Base-by-base conservation (phyloP, 2,888 invertebrate genomes). In the Sipha maydis region DNA sequence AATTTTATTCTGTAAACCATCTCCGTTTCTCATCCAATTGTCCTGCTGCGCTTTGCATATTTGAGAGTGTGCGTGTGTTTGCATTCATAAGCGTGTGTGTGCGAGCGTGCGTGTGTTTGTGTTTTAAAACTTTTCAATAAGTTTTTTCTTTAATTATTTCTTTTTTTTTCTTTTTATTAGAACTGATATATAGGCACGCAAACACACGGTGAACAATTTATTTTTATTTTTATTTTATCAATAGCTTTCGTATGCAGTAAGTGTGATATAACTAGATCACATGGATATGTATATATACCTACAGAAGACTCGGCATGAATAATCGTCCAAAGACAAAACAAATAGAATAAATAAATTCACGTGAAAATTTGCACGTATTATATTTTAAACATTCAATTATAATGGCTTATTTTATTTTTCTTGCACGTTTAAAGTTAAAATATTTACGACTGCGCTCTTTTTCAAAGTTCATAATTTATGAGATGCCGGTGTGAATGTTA, bases 1-100 rank as follows among this genome's bases (percentile, higher is more conserved):
- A 88, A 82, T 82, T 88, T 76, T 80, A 88, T 88, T 82, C 88
- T 48, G 61, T 17, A 61, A 76, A 85, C 38, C 41, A 7, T 17
- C 77, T 19, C 28, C 28, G 28, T n/a, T 11, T 31, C 54, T 83
- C 31, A 25, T 7, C 69, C 8, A 69, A 5, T 54, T 3, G 8
- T n/a, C 56, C 73, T 9, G 34, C 38, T 25, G 8, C 17, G 41
- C 9, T 75, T 67, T 61, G 34, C 56, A 25, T 86, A n/a, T n/a
- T n/a, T n/a, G 34, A 3, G 34, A 3, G 34, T 34, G 80, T 38
- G 8, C 38, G 8, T 48, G 48, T 48, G 48, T 76, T 41, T 41
- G 21, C n/a, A n/a, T n/a, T n/a, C n/a, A n/a, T n/a, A n/a, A n/a
- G n/a, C n/a, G n/a, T n/a, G n/a, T n/a, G n/a, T n/a, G n/a, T n/a